Percentiles rank a stretch among this genome's conserved stretches.
Evolutionary conservation across 2,888 invertebrate genomes (phyloP).

Genomic region (Eulithis prunata): DNA sequence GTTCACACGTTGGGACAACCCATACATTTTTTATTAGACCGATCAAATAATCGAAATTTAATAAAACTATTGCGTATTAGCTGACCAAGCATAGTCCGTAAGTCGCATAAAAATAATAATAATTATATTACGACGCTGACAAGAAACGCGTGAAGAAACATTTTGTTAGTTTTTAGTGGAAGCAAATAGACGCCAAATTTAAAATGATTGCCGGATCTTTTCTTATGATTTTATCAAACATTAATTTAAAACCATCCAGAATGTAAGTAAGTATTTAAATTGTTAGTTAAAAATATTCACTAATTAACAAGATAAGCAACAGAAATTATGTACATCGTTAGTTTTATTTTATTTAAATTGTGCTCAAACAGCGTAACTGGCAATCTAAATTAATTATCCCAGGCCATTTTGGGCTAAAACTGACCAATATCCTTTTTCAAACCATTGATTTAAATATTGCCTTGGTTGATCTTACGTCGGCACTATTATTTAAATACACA

Average conservation of each 20-base stretch:
- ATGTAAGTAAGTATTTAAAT: slow-evolving; percentile 52
- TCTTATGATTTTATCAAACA: slow-evolving; percentile 25
- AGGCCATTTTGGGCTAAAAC: slow-evolving; percentile 31
- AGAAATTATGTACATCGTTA: slow-evolving; percentile 60
- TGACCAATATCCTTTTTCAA: slow-evolving; percentile 19
- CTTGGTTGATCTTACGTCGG: not conserved
- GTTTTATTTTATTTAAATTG: slow-evolving; percentile 53
- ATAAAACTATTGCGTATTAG: not conserved
- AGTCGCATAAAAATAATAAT: too few relatives aligned
- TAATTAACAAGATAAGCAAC: slow-evolving; percentile 60
- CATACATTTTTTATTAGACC: slow-evolving; percentile 23
- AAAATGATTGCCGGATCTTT: not conserved
- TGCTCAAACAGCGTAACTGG: slow-evolving; percentile 53
- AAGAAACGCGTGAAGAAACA: too few relatives aligned
- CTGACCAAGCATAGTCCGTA: too few relatives aligned
- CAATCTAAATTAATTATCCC: slow-evolving; percentile 62
- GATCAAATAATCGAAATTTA: slow-evolving; percentile 12
- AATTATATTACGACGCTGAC: too few relatives aligned
- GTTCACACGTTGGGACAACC: slow-evolving; percentile 51
- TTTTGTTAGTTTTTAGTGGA: too few relatives aligned
- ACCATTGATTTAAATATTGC: slow-evolving; percentile 9
- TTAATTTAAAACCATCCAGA: slow-evolving; percentile 37
- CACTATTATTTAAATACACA: slow-evolving; percentile 39
- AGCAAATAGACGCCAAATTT: too few relatives aligned
- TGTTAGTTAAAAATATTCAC: slow-evolving; percentile 55